Evolutionary conservation across 2,113 vertebrate genomes (phyloP).

Genomic region (Limanda limanda): DNA sequence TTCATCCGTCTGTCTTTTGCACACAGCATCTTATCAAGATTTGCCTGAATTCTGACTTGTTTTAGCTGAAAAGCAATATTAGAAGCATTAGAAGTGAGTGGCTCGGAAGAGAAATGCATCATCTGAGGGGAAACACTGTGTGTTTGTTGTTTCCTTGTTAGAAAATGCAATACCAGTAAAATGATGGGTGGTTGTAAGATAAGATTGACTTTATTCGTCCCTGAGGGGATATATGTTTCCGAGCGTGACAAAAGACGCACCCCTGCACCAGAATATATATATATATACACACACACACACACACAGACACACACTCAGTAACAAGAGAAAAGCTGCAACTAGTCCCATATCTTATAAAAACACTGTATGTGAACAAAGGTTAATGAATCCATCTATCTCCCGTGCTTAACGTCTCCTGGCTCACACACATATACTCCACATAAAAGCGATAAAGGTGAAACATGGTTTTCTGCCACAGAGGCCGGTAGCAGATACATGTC

Average conservation of each 20-base stretch:
- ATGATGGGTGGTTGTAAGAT: not conserved
- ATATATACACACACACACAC: not conserved
- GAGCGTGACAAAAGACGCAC: not conserved
- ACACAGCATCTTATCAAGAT: not conserved
- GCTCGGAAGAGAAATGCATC: not conserved
- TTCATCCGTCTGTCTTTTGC: not conserved
- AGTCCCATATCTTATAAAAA: conserved; percentile 12
- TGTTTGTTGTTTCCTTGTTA: conserved; percentile 12
- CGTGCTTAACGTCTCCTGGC: not conserved
- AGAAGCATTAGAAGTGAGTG: not conserved
- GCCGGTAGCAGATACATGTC: not conserved
- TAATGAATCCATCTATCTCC: not conserved
- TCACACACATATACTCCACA: not conserved
- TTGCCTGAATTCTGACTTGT: not conserved
- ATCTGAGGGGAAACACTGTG: not conserved
- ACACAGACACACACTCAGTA: not conserved
- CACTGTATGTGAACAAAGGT: conserved; percentile 16
- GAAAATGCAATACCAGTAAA: not conserved
- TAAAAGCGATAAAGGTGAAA: not conserved
- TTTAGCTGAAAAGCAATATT: not conserved
- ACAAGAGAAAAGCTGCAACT: conserved; percentile 10
- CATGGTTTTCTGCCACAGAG: not conserved
- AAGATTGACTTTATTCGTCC: conserved; percentile 13
- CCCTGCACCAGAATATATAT: not conserved
- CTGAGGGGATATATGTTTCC: not conserved